Percentiles rank a stretch among this genome's conserved stretches.
Evolutionary conservation across 2,797 vertebrate species (phyloP).

Genomic region (Coendou prehensilis): DNA sequence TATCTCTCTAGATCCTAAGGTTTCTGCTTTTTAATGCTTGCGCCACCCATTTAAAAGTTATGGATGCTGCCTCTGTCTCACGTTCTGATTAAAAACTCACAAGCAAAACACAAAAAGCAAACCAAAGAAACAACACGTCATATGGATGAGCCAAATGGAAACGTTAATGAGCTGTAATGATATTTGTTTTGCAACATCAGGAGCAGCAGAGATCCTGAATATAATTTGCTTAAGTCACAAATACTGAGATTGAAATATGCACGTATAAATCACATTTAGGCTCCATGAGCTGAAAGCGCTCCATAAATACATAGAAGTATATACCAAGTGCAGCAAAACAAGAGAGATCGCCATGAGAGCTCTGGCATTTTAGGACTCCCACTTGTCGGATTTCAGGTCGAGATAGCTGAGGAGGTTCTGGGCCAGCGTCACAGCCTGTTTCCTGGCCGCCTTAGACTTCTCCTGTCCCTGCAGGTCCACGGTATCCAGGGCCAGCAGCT

Average conservation of each 20-base stretch:
- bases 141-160: slow-evolving; percentile 80
- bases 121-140: slow-evolving; percentile 65
- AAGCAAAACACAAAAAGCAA: not conserved
- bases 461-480: too few species aligned
- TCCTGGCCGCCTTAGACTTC: too few species aligned
- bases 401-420: too few species aligned
- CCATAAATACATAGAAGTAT: not conserved
- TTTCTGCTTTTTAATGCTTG: slow-evolving; percentile 5
- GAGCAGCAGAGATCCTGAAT: slow-evolving; percentile 74
- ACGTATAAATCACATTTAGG: slow-evolving; percentile 71
- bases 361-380: not conserved
- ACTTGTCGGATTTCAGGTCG: too few species aligned
- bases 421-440: too few species aligned
- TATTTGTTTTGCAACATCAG: slow-evolving; percentile 82
- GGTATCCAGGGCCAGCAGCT: too few species aligned
- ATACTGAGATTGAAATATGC: not conserved
- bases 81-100: slow-evolving; percentile 46
- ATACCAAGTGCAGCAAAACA: slow-evolving; percentile 69
- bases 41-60: not conserved
- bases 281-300: not conserved
- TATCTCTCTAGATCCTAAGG: slow-evolving; percentile 60
- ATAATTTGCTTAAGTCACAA: slow-evolving; percentile 78
- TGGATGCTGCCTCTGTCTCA: not conserved
- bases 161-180: slow-evolving; percentile 84
- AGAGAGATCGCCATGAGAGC: not conserved